Percentiles rank a stretch among this genome's conserved stretches.
These are phyloP conservation scores for Danio jaintianensis DNA, from an alignment of 2,797 vertebrate species.

Conservation along the genomic window DNA sequence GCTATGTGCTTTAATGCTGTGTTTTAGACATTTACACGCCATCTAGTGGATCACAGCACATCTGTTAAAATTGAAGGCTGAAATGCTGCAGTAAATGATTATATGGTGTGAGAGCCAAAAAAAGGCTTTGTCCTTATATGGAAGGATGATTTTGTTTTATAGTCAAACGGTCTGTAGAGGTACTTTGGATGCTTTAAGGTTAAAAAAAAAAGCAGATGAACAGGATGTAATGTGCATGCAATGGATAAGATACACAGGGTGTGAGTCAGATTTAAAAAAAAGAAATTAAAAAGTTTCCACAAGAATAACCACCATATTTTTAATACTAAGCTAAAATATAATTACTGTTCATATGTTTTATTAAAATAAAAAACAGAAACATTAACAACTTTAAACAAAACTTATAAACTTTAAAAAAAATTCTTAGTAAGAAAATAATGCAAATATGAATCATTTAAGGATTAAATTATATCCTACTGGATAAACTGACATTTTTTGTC, in stretches of 20 bases:
- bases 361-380: not conserved
- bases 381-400: not conserved
- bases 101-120: slow-evolving; percentile 32
- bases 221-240: slow-evolving; percentile 3
- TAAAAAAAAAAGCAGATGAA: slow-evolving; percentile 11
- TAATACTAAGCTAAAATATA: not conserved
- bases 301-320: not conserved
- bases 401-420: not conserved
- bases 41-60: slow-evolving; percentile 37
- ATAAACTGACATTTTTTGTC: not conserved
- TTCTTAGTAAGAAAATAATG: not conserved
- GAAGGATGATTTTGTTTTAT: slow-evolving; percentile 29
- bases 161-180: slow-evolving; percentile 35
- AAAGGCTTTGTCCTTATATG: slow-evolving; percentile 49
- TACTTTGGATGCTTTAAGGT: slow-evolving; percentile 13
- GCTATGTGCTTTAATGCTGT: slow-evolving; percentile 20
- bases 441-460: not conserved
- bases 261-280: slow-evolving; percentile 1
- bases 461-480: not conserved
- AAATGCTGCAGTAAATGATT: slow-evolving; percentile 37
- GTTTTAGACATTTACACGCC: slow-evolving; percentile 56
- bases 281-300: not conserved
- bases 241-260: not conserved
- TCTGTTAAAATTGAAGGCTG: slow-evolving; percentile 6
- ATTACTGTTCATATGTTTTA: not conserved